Conservation (phyloP, 2,888 invertebrate species). For the Nephrocerus scutellatus region DNA sequence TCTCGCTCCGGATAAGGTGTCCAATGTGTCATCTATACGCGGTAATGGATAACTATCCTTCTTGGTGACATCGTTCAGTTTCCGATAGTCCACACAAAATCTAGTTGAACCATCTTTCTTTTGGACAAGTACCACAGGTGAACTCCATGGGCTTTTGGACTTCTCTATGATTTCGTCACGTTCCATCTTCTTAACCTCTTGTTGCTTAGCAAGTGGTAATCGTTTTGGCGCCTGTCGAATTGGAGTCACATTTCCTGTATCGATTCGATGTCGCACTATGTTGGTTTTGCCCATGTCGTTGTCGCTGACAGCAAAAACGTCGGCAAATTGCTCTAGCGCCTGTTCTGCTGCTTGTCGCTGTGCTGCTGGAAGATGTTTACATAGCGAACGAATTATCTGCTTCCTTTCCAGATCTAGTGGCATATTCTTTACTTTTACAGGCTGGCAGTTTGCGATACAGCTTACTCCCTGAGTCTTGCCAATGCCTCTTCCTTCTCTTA, state of each 20-base stretch:
- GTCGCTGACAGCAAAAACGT: no score
- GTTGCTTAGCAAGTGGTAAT: constrained; percentile 8
- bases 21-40: constrained; percentile 15
- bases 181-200: constrained; percentile 9
- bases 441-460: no score
- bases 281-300: constrained; percentile 10
- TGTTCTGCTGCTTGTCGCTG: no score
- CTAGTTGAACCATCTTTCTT: constrained; percentile 12
- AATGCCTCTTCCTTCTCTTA: no score
- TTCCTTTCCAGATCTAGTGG: no score
- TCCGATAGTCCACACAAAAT: constrained; percentile 11
- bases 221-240: constrained; percentile 10
- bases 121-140: constrained; percentile 11
- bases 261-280: constrained; percentile 9
- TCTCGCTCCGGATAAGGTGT: not conserved
- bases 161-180: constrained; percentile 8
- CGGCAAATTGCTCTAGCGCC: no score
- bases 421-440: no score
- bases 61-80: constrained; percentile 6
- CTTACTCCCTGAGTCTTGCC: no score
- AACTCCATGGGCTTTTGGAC: constrained; percentile 10
- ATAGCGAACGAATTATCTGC: no score
- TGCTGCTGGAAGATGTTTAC: no score
- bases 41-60: constrained; percentile 12
- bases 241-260: constrained; percentile 6